Base-by-base conservation (phyloP, 2,113 vertebrate species). In the Gracilinanus agilis region DNA sequence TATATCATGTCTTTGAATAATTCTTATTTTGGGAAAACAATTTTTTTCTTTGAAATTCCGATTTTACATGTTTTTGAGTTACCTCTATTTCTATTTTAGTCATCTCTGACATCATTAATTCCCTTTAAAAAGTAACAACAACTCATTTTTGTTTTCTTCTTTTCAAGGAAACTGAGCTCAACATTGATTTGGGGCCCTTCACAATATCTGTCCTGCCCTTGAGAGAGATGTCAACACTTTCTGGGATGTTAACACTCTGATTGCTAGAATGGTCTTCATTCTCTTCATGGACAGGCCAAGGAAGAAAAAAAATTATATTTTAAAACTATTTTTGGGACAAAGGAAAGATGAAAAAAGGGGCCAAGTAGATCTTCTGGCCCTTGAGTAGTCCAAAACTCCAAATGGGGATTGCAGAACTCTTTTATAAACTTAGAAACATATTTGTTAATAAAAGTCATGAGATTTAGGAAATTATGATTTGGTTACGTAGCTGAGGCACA, bases 131-230 rank as follows among this genome's bases (percentile, higher is more conserved):
- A 75, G 19, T 34, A 75, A 75, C 61, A n/a, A 75, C 67, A 75
- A 67, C 34, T 75, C 34, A 75, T 75, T 75, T 75, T 75, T 75
- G 16, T 75, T 75, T 75, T 75, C 44, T 89, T 89, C 88, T 89
- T 89, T 44, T 44, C 44, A 44, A 89, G 44, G 25, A 89, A 16
- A 89, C 44, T 89, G 44, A 89, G 88, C 88, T 89, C 44, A 44
- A 89, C 44, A 29, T 89, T 27, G 93, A 44, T 88, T 49, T 54
- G 91, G 24, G 54, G 40, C 90, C 89, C 90, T 91, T 91, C n/a
- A 40, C 8, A 27, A 53, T 49, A 29, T 44, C 24, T 34, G 53
- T n/a, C 34, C 67, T 19, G 44, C 75, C 49, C 55, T 54, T 54
- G n/a, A 40, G n/a, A 40, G 55, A 88, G 54, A 44, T 55, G 23